Conservation (phyloP, 2,113 vertebrate genomes). For the Oryzias curvinotus region DNA sequence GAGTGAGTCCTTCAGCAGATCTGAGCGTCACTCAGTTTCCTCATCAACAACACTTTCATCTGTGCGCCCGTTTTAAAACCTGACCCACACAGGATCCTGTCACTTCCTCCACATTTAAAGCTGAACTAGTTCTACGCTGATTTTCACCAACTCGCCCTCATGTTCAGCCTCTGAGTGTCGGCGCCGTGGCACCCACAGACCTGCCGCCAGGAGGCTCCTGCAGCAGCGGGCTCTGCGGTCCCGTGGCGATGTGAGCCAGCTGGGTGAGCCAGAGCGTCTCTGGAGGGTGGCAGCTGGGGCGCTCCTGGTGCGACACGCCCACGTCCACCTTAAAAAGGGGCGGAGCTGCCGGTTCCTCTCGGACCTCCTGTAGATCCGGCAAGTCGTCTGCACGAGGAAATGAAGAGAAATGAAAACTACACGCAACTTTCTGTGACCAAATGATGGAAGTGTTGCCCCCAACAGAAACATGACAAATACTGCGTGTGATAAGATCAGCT, state of each 20-base stretch:
- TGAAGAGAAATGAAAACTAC: background rate
- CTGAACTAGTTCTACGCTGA: too few relatives aligned
- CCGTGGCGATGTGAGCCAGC: constrained; percentile 67
- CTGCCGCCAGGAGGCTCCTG: constrained; percentile 40
- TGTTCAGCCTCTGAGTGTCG: background rate
- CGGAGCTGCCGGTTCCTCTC: constrained; percentile 80
- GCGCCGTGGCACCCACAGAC: background rate
- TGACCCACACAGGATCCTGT: too few relatives aligned
- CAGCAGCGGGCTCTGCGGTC: constrained; percentile 64
- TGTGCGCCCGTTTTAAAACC: too few relatives aligned
- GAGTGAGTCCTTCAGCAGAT: too few relatives aligned
- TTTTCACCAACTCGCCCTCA: too few relatives aligned
- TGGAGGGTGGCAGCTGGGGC: background rate
- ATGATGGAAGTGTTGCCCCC: too few relatives aligned
- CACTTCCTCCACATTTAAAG: too few relatives aligned
- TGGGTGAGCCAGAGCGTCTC: constrained; percentile 68
- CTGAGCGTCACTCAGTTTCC: too few relatives aligned
- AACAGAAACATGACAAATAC: too few relatives aligned
- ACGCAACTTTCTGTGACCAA: background rate
- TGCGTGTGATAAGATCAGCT: too few relatives aligned
- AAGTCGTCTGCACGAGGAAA: constrained; percentile 84
- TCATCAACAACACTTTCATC: too few relatives aligned
- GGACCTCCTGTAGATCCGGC: constrained; percentile 93
- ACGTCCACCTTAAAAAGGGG: constrained; percentile 84
- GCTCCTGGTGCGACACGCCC: constrained; percentile 89